Percentiles rank a stretch among this genome's conserved stretches.
These are phyloP conservation scores for Cygnus atratus DNA, from an alignment of 2,113 vertebrate genomes.

Conservation along the genomic window DNA sequence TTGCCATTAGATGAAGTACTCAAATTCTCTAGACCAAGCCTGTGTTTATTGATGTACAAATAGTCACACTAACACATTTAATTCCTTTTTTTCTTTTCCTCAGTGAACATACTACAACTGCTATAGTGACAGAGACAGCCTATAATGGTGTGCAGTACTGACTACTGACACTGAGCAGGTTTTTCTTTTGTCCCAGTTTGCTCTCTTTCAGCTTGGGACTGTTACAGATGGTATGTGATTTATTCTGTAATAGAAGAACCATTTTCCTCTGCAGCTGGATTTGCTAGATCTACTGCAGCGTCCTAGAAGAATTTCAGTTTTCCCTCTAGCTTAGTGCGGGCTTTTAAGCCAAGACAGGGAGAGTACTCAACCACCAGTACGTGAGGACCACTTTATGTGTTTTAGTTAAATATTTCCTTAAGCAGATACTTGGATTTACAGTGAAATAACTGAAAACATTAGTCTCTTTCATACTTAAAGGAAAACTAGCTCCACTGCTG, in stretches of 20 bases:
- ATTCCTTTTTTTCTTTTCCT: background rate
- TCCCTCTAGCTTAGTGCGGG: background rate
- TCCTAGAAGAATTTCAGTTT: background rate
- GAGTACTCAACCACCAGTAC: background rate
- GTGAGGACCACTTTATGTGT: fast-evolving
- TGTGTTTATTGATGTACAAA: background rate
- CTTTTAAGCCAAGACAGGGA: background rate
- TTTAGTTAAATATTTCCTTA: background rate
- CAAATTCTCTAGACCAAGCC: fast-evolving
- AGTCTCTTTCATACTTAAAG: background rate
- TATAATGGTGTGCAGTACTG: background rate
- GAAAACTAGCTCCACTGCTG: background rate
- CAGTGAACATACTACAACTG: fast-evolving
- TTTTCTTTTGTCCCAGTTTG: background rate
- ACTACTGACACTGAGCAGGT: fast-evolving
- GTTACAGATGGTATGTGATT: background rate
- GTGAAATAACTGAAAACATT: background rate
- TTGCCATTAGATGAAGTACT: fast-evolving
- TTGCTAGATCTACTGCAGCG: background rate
- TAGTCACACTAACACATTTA: background rate
- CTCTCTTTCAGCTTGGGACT: background rate
- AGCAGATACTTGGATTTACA: background rate
- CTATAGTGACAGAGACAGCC: background rate
- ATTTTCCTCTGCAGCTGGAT: fast-evolving
- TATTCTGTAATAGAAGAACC: background rate